A percentile compares a stretch with the other conserved stretches of the same genome.
phyloP scores from a whole-genome alignment of 2,797 vertebrate genomes.

The Tokudaia tokunoshimensis region DNA sequence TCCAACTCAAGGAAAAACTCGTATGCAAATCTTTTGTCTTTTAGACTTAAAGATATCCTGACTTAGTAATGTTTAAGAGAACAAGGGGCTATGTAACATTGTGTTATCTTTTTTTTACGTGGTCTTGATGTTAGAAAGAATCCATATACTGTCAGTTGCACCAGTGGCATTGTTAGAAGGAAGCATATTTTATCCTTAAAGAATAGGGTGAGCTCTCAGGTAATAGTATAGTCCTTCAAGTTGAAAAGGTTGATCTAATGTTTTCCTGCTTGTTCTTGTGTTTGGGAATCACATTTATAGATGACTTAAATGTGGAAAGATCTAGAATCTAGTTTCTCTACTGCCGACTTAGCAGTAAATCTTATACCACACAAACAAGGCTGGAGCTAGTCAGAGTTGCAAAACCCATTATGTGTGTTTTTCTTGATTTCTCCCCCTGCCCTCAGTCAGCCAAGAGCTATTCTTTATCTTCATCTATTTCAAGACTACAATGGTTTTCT shows the following conservation, averaged over 20 bases:
- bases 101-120: constrained; percentile 55
- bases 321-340: constrained; percentile 16
- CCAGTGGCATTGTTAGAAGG: constrained; percentile 12
- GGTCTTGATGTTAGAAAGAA: not conserved
- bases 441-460: not conserved
- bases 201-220: constrained; percentile 13
- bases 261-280: not conserved
- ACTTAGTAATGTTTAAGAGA: constrained; percentile 59
- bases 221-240: constrained; percentile 1
- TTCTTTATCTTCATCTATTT: constrained; percentile 31
- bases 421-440: not conserved
- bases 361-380: not conserved
- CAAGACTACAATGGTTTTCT: constrained; percentile 41
- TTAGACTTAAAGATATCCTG: constrained; percentile 13
- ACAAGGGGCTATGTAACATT: not conserved
- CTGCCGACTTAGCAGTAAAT: not conserved
- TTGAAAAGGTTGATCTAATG: not conserved
- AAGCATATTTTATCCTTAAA: constrained; percentile 54
- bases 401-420: constrained; percentile 10
- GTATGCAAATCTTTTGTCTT: constrained; percentile 23
- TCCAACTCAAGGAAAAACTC: constrained; percentile 37
- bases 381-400: not conserved
- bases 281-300: constrained; percentile 3
- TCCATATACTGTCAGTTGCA: not conserved
- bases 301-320: constrained; percentile 30